A percentile compares a stretch with the other conserved stretches of the same genome.
phyloP scores from a whole-genome alignment of 2,888 invertebrate genomes.

The Pinctada fucata region DNA sequence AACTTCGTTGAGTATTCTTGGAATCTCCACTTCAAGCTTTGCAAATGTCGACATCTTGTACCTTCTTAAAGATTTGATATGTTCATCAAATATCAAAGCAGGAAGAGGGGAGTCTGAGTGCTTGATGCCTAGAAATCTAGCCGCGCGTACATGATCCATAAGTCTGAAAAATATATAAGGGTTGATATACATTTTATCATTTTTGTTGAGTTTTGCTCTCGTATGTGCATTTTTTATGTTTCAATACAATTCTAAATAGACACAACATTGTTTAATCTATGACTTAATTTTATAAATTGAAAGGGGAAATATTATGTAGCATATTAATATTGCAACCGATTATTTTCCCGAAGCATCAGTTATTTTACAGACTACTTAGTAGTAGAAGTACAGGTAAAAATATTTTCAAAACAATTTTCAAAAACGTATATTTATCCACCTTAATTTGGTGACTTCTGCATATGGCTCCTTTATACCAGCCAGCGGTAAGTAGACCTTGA shows the following conservation, averaged over 20 bases:
- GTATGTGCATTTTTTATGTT: too few species aligned
- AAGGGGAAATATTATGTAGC: too few species aligned
- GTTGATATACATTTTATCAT: too few species aligned
- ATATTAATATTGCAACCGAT: too few species aligned
- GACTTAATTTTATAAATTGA: too few species aligned
- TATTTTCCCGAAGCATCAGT: too few species aligned
- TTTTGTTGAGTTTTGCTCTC: too few species aligned
- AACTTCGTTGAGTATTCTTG: slow-evolving; percentile 45
- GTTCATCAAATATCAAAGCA: slow-evolving; percentile 56
- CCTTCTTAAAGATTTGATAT: slow-evolving; percentile 48
- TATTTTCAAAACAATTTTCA: not conserved
- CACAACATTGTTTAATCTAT: too few species aligned
- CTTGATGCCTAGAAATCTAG: slow-evolving; percentile 63
- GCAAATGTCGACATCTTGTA: slow-evolving; percentile 30
- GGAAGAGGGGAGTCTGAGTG: slow-evolving; percentile 51
- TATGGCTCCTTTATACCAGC: slow-evolving; percentile 53
- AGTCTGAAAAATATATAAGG: slow-evolving; percentile 37
- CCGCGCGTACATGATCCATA: slow-evolving; percentile 45
- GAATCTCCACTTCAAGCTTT: slow-evolving; percentile 10
- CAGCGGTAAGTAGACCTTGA: slow-evolving; percentile 53
- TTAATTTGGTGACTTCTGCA: slow-evolving; percentile 62
- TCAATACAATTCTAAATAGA: too few species aligned
- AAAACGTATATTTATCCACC: slow-evolving; percentile 43
- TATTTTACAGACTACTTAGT: too few species aligned
- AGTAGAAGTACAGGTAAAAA: not conserved